Evolutionary conservation across 2,888 invertebrate species (phyloP).

Genomic region (Pherbina coryleti): DNA sequence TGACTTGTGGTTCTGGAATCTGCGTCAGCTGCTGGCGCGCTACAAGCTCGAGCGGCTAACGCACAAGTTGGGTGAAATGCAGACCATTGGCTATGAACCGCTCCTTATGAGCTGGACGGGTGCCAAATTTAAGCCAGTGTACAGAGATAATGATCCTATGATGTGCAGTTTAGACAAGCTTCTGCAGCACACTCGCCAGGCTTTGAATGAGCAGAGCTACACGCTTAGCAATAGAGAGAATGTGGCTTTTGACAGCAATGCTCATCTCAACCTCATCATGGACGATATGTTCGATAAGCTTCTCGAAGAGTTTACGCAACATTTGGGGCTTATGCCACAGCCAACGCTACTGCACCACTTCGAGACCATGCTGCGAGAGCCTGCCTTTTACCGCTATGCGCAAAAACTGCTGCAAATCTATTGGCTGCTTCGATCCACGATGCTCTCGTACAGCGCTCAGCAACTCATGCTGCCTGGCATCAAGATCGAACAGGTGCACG

Average conservation of each 20-base stretch:
- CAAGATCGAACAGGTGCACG: conserved; percentile 73
- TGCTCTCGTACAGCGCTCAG: conserved; percentile 70
- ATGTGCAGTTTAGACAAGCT: background rate
- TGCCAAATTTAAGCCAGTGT: background rate
- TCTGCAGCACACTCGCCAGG: background rate
- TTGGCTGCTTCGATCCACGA: conserved; percentile 66
- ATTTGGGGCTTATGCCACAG: background rate
- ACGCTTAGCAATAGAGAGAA: conserved; percentile 37
- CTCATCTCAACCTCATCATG: conserved; percentile 42
- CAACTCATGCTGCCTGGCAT: conserved; percentile 74
- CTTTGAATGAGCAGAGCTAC: background rate
- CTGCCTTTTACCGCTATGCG: conserved; percentile 77
- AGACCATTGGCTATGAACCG: background rate
- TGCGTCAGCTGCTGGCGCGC: conserved; percentile 76
- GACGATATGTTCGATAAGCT: background rate
- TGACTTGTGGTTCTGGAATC: conserved; percentile 75
- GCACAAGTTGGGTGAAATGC: background rate
- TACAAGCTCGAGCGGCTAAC: conserved; percentile 69
- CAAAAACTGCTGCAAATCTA: conserved; percentile 74
- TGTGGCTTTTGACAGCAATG: conserved; percentile 37
- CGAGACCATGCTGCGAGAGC: conserved; percentile 76
- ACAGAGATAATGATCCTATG: background rate
- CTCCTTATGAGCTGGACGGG: background rate
- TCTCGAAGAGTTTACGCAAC: background rate
- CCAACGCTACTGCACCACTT: conserved; percentile 73